phyloP scores from a whole-genome alignment of 2,113 vertebrate genomes.

The Lophotis ruficrista region DNA sequence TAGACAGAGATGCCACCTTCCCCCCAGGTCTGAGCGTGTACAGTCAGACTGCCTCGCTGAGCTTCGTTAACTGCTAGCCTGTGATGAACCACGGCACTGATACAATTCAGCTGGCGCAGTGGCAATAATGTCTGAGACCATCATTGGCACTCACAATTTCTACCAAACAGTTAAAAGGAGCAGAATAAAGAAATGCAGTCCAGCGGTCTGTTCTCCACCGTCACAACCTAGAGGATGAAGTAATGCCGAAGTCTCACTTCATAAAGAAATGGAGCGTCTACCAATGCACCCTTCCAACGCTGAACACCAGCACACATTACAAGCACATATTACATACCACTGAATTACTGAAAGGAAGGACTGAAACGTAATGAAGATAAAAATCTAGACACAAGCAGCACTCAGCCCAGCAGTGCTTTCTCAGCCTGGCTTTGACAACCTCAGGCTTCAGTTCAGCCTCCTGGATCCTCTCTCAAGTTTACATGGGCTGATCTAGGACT shows the following conservation, averaged over 20 bases:
- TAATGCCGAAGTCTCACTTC: neutral
- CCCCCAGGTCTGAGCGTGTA: neutral
- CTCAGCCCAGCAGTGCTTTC: neutral
- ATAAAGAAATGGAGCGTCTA: neutral
- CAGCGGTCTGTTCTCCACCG: neutral
- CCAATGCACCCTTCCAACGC: neutral
- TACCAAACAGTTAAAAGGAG: neutral
- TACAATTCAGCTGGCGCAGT: neutral
- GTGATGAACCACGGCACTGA: neutral
- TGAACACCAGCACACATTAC: neutral
- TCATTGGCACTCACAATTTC: neutral
- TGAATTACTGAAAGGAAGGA: neutral
- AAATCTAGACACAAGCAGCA: neutral
- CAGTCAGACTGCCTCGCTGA: neutral
- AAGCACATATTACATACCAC: neutral
- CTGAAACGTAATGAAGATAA: neutral
- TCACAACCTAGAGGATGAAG: neutral
- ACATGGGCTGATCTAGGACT: neutral
- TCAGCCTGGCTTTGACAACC: neutral
- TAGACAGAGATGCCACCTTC: neutral
- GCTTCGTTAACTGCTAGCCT: neutral
- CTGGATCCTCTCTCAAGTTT: neutral
- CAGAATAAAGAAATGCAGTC: neutral
- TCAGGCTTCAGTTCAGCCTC: neutral
- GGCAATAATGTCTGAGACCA: neutral